These are phyloP conservation scores for Stramonita haemastoma DNA, from an alignment of 2,888 invertebrate genomes.

Conservation along the genomic window DNA sequence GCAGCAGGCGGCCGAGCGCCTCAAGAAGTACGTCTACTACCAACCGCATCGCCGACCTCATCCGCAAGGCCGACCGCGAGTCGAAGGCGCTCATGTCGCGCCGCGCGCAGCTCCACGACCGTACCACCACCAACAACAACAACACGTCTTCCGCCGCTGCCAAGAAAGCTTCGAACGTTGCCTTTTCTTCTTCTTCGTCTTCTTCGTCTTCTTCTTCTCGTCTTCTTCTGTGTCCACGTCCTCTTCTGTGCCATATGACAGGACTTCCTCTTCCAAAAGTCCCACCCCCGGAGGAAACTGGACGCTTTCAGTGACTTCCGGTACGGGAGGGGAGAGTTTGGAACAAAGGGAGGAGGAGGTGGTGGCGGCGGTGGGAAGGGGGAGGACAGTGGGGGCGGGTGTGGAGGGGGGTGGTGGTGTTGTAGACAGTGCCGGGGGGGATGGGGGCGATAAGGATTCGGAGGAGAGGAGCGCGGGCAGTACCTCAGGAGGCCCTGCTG, in stretches of 20 bases:
- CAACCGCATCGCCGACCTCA: conserved; percentile 41
- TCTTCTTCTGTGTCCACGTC: background rate
- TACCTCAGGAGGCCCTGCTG: background rate
- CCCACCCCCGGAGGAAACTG: background rate
- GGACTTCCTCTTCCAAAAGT: background rate
- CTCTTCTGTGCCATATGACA: background rate
- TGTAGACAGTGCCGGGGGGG: background rate
- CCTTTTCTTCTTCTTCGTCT: background rate
- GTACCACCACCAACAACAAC: conserved; percentile 15
- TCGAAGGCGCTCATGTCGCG: background rate
- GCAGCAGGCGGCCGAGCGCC: conserved; percentile 32
- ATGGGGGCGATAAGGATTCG: background rate
- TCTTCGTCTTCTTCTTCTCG: background rate
- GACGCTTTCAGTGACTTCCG: background rate
- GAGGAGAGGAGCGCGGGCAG: background rate
- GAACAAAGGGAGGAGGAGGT: background rate
- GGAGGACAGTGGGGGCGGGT: background rate
- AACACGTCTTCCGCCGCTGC: conserved; percentile 13
- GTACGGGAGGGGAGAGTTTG: background rate
- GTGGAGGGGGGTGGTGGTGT: background rate
- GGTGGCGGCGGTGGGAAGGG: background rate
- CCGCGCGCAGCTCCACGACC: background rate
- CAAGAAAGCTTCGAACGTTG: background rate
- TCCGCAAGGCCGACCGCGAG: conserved; percentile 39
- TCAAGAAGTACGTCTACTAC: conserved; percentile 46